A percentile compares a stretch with the other conserved stretches of the same genome.
Conservation (phyloP, 2,888 invertebrate genomes). For the Sepioteuthis lessoniana region DNA sequence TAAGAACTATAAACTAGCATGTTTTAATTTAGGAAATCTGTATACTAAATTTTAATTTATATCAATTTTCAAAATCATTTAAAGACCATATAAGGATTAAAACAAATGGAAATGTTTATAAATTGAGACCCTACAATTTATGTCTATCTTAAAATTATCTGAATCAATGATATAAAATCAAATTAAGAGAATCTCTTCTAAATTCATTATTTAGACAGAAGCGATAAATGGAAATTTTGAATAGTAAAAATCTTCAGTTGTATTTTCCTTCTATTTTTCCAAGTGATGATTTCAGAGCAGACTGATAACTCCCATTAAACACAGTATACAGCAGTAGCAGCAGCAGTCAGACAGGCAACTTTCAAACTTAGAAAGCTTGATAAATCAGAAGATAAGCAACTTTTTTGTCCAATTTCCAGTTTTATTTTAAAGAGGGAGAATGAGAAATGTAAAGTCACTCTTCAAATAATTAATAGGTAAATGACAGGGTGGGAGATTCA, state of each 20-base stretch:
- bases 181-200: too few species aligned
- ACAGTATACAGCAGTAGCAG: not conserved
- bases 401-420: not conserved
- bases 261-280: not conserved
- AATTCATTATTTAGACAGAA: not conserved
- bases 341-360: constrained; percentile 46
- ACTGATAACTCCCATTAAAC: not conserved
- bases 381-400: not conserved
- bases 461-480: not conserved
- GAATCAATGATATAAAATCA: too few species aligned
- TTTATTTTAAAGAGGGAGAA: not conserved
- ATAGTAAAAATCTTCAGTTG: not conserved
- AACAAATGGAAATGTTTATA: too few species aligned
- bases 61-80: too few species aligned
- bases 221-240: not conserved
- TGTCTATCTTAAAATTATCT: too few species aligned
- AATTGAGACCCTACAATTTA: too few species aligned
- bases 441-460: not conserved
- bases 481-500: not conserved
- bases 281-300: not conserved
- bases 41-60: too few species aligned
- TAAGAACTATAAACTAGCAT: too few species aligned
- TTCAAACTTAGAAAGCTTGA: not conserved
- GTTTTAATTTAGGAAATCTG: too few species aligned
- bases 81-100: too few species aligned